Conservation (phyloP, 2,113 vertebrate genomes). For the Ellobius talpinus region DNA sequence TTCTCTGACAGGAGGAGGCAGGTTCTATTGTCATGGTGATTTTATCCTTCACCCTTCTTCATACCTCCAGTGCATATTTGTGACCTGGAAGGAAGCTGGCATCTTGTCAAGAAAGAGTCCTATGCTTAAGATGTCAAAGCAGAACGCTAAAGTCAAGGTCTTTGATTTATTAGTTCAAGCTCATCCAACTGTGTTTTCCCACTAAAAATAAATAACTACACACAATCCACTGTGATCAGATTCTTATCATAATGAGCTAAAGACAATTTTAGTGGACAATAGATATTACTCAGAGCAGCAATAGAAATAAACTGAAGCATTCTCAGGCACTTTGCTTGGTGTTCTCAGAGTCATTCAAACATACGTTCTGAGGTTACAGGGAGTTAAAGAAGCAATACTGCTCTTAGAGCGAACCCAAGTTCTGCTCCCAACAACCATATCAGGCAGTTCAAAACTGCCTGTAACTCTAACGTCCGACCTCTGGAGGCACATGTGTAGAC, state of each 20-base stretch:
- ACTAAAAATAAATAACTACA: not conserved
- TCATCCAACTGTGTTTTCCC: not conserved
- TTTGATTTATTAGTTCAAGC: not conserved
- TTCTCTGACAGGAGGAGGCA: not conserved
- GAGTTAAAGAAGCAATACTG: not conserved
- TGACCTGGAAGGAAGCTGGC: not conserved
- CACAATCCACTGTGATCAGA: not conserved
- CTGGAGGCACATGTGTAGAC: not conserved
- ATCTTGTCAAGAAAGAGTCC: not conserved
- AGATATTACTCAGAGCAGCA: not conserved
- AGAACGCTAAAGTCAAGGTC: not conserved
- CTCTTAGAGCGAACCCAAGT: not conserved
- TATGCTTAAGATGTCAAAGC: not conserved
- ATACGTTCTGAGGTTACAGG: not conserved
- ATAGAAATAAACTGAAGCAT: not conserved
- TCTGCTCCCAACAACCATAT: not conserved
- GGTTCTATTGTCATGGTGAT: not conserved
- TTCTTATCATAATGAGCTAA: not conserved
- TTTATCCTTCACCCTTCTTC: constrained; percentile 37
- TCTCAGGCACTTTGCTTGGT: not conserved
- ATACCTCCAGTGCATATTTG: not conserved
- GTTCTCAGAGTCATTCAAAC: not conserved
- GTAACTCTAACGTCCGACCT: not conserved
- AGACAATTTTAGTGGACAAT: not conserved
- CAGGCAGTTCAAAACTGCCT: not conserved